Base-by-base conservation (phyloP, 1,140 invertebrate genomes). In the Caerostris extrusa region DNA sequence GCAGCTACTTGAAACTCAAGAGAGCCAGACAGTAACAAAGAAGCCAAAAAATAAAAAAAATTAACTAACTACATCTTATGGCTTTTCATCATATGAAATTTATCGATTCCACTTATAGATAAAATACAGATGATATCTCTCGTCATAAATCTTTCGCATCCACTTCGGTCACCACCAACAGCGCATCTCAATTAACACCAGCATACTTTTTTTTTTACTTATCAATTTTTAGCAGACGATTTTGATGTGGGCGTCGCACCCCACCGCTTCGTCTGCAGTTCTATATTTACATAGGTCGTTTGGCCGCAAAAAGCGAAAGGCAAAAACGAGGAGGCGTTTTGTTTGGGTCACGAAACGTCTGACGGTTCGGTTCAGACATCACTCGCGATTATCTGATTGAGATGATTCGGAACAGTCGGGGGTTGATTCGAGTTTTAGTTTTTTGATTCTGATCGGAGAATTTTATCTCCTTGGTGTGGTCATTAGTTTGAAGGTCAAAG, bases 231-330 rank as follows among this genome's bases (percentile, higher is more conserved):
- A 34, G n/a, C 53, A 50, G 60, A 64, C 58, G 58, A 4, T 87
- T 50, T 61, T 87, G 53, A 87, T 87, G 85, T 87, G 85, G 85
- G 85, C 85, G 85, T 55, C n/a, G 34, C 81, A 56, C 60, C 60
- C 57, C 53, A 19, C 81, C 5, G 60, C 85, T 64, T 64, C 34
- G 57, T 64, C 60, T 64, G 57, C 85, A 53, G 3, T 87, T 87
- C 85, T 87, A 87, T 61, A 87, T 87, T 87, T 87, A 87, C 85
- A 87, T 50, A 77, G 19, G 19, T 77, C 69, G 69, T 77, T 77
- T 77, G 69, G 69, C 69, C 8, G 8, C 69, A 77, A 6, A 77
- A 61, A 8, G 12, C 19, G 50, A 77, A 77, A 7, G 34, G 69
- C 12, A 67, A 67, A n/a, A 6, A 67, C 14, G 17, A 7, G 69